Evolutionary conservation across 1,140 invertebrate species (phyloP), one percentile per base, ranked within the genome.

Genomic region (Habropoda laboriosa): DNA sequence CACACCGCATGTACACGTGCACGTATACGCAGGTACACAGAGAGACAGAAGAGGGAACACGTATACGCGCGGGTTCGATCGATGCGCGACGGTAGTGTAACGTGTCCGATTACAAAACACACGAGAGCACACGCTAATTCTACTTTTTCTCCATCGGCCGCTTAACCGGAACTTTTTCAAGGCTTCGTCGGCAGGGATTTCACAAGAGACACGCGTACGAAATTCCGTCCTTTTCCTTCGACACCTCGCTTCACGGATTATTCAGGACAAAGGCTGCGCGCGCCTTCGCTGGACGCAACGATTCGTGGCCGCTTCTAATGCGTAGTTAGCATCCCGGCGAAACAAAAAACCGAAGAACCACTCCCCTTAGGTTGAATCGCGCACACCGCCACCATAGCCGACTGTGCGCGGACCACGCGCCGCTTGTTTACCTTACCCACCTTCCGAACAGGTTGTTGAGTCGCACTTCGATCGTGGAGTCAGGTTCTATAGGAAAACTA

Each of bases 371-470:
- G 35, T 24, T 68, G 45, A 80, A 84, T 45, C 72, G 67, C 30
- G 42, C n/a, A 30, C 38, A 42, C 64, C 45, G 53, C 42, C n/a
- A 45, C 40, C 30, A 72, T 13, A 0, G 24, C 32, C 6, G 27
- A 18, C 67, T 45, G 32, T 35, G 16, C 40, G 32, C 51, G 51
- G 38, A 58, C 55, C 71, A 85, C 72, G 82, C 77, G 40, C 21
- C 71, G 68, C 55, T 64, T 71, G 66, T 85, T 83, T 84, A 80
- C 49, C 42, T 51, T 67, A 42, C 68, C 35, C 42, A 66, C 80
- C 49, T 49, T 82, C 40, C 82, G 49, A 85, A 83, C 83, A 85
- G 78, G 83, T 85, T 83, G 83, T 71, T 60, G 64, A 57, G 71
- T 45, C 71, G 45, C 55, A 55, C 60, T 51, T 58, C 38, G 21